Conservation (phyloP, 1,140 invertebrate species). For the Bombyx mandarina region DNA sequence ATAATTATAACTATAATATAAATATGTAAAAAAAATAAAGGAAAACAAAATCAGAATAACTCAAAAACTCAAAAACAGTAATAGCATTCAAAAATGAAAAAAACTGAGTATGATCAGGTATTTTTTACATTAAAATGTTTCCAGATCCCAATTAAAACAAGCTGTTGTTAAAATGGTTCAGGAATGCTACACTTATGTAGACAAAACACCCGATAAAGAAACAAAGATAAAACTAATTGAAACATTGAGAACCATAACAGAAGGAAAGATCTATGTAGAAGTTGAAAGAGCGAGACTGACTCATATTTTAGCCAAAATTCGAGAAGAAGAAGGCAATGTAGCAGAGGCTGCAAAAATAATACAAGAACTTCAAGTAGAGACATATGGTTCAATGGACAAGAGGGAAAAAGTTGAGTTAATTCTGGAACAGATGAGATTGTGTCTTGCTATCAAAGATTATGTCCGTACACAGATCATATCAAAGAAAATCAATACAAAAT, state of each 20-base stretch:
- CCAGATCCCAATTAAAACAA: conserved; percentile 94
- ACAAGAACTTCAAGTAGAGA: conserved; percentile 98
- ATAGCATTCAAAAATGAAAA: background rate
- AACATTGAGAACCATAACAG: conserved; percentile 94
- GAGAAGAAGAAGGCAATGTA: conserved; percentile 93
- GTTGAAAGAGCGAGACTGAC: conserved; percentile 97
- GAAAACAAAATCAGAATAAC: too few relatives aligned
- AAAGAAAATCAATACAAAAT: conserved; percentile 98
- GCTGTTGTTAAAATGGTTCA: conserved; percentile 99
- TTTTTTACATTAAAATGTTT: conserved; percentile 9
- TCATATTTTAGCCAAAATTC: conserved; percentile 93
- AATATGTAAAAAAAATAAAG: too few relatives aligned
- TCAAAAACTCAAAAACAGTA: background rate
- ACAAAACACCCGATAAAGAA: conserved; percentile 92
- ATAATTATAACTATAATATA: too few relatives aligned
- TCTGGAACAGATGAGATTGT: conserved; percentile 98
- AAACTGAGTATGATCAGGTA: background rate
- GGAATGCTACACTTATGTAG: conserved; percentile 95
- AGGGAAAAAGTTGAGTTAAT: conserved; percentile 98
- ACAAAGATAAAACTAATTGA: conserved; percentile 96
- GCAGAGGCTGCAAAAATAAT: conserved; percentile 93
- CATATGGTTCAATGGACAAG: conserved; percentile 99
- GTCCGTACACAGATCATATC: conserved; percentile 98
- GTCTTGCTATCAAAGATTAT: conserved; percentile 96
- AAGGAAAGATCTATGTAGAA: conserved; percentile 99